A percentile compares a stretch with the other conserved stretches of the same genome.
Conservation (phyloP, 2,113 vertebrate genomes). For the Callipepla squamata region DNA sequence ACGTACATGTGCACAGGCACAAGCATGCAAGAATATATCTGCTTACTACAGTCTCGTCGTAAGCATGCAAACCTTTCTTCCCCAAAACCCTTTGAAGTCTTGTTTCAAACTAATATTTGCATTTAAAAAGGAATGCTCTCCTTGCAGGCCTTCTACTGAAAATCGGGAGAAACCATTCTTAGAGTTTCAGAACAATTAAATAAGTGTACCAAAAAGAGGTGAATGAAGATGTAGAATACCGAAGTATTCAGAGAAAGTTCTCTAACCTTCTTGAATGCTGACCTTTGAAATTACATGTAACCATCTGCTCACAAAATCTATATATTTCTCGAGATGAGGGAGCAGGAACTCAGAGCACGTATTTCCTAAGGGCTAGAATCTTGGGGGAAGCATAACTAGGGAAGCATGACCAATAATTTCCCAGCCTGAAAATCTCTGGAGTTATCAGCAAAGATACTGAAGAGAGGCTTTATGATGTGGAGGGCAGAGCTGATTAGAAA, state of each 20-base stretch:
- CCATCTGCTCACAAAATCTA: conserved; percentile 25
- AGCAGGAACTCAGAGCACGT: neutral
- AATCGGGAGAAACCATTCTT: neutral
- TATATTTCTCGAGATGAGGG: neutral
- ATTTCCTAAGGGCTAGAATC: conserved; percentile 44
- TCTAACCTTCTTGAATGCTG: conserved; percentile 13
- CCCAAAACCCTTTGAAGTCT: neutral
- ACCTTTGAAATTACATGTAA: conserved; percentile 9
- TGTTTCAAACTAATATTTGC: neutral
- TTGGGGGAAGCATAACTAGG: conserved; percentile 17
- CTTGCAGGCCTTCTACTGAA: neutral
- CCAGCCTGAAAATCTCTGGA: conserved; percentile 58
- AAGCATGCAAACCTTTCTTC: neutral
- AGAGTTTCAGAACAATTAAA: neutral
- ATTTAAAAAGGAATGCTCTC: neutral
- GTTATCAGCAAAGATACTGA: conserved; percentile 31
- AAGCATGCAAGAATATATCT: neutral
- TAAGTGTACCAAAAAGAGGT: neutral
- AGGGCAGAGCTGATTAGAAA: conserved; percentile 50
- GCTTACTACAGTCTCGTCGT: neutral
- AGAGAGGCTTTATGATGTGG: neutral
- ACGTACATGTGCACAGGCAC: neutral
- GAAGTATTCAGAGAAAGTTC: neutral
- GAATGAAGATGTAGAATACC: rapidly evolving
- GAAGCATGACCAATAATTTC: conserved; percentile 40